Base-by-base conservation (phyloP, 1,140 invertebrate genomes). In the Anagrus nilaparvatae region DNA sequence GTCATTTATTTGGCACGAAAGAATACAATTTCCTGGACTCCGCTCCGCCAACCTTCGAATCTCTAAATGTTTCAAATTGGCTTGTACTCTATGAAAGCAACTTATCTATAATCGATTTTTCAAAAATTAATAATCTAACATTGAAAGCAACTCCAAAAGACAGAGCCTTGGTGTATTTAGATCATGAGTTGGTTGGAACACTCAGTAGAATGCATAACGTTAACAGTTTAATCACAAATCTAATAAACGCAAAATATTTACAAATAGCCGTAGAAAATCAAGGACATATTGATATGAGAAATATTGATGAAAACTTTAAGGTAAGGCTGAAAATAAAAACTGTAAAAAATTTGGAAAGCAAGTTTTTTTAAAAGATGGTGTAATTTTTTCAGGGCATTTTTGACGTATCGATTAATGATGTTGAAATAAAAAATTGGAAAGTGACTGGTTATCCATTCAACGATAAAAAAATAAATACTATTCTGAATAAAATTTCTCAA, bases 221-320 rank as follows among this genome's bases (percentile, higher is more conserved):
- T 25, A 70, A 64, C 38, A 54, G 62, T 1, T 31, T 83, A 3
- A 66, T 69, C 2, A 50, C 87, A 5, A 50, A 50, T 31, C 59
- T 55, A 17, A 67, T 70, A 17, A 61, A 67, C n/a, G 76, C 72
- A 6, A 69, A 73, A 20, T 62, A 56, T 0, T 53, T 91, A 8
- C 73, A 76, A 33, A 66, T 91, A 25, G 56, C 90, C 0, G 83
- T 90, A 0, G 86, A 91, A 63, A 89, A 86, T 58, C 81, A 85
- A 65, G 87, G 86, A 31, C 69, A 85, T 30, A 69, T 87, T 12
- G 84, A 82, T 51, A 87, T 70, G 57, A 81, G 82, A 29, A 53
- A 53, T 24, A 52, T n/a, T n/a, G n/a, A n/a, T n/a, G n/a, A n/a
- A n/a, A n/a, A n/a, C n/a, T n/a, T n/a, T n/a, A n/a, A n/a, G n/a